Percentiles rank a stretch among this genome's conserved stretches.
Conservation (phyloP, 2,888 invertebrate genomes). For the Nineta flava region DNA sequence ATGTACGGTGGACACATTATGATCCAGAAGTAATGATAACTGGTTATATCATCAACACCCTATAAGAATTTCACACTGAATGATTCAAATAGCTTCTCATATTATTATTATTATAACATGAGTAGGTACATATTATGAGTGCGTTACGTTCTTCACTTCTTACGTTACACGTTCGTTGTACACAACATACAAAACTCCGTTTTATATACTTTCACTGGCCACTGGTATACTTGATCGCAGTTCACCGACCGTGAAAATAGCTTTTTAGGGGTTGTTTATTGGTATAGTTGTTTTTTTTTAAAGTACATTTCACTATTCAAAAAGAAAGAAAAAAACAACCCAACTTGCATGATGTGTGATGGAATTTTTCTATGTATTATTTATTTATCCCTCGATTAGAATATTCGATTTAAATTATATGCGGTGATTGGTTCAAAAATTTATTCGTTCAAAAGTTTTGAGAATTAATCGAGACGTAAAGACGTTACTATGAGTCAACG, state of each 20-base stretch:
- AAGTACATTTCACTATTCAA: too few species aligned
- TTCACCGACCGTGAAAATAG: constrained; percentile 23
- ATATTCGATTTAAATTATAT: too few species aligned
- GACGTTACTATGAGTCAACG: too few species aligned
- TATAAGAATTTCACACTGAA: constrained; percentile 6
- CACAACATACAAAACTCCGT: not conserved
- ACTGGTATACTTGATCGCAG: constrained; percentile 18
- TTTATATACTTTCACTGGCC: constrained; percentile 25
- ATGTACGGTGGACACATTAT: too few species aligned
- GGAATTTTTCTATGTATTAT: too few species aligned
- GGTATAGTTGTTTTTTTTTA: constrained; percentile 6
- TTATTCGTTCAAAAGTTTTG: too few species aligned
- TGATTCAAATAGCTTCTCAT: not conserved
- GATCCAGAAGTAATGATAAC: not conserved
- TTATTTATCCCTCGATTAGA: too few species aligned
- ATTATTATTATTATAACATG: too few species aligned
- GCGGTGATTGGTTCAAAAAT: too few species aligned
- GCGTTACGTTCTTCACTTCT: not conserved
- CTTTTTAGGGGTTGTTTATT: constrained; percentile 8
- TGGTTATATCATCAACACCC: constrained; percentile 6
- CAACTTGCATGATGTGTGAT: not conserved
- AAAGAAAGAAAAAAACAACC: not conserved
- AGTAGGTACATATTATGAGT: not conserved
- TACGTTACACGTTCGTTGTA: not conserved
- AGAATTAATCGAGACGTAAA: too few species aligned